These are phyloP conservation scores for Hipposideros larvatus DNA, from an alignment of 2,797 vertebrate species.

Conservation along the genomic window DNA sequence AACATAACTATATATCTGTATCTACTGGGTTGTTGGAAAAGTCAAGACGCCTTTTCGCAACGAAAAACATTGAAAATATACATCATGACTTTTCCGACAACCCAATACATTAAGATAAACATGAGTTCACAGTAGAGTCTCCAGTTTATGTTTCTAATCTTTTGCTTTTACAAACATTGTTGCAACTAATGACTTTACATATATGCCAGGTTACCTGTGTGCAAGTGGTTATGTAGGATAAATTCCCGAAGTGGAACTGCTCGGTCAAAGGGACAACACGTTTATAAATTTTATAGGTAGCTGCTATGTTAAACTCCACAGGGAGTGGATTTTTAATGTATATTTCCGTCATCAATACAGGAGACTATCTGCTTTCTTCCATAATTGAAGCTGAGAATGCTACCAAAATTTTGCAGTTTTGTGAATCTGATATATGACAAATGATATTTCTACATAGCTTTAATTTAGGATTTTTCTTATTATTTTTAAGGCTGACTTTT, in stretches of 20 bases:
- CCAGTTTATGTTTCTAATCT: neutral
- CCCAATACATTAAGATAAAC: neutral
- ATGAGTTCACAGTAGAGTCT: neutral
- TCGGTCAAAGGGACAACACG: neutral
- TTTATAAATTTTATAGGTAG: neutral
- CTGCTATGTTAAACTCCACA: neutral
- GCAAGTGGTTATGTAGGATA: neutral
- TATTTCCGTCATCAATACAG: neutral
- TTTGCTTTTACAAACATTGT: neutral
- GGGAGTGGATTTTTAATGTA: neutral
- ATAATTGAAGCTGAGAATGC: constrained; percentile 11
- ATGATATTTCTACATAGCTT: neutral
- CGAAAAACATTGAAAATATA: too few relatives aligned
- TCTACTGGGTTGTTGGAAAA: neutral
- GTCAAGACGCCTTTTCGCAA: too few relatives aligned
- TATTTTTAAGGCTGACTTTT: constrained; percentile 22
- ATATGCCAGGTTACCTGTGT: neutral
- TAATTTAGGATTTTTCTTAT: constrained; percentile 20
- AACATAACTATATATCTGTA: neutral
- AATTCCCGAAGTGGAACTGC: neutral
- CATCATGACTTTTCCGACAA: too few relatives aligned
- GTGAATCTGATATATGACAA: neutral
- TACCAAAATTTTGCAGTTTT: constrained; percentile 9
- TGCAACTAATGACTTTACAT: neutral
- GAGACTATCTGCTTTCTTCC: neutral